Evolutionary conservation across 2,113 vertebrate species (phyloP).

Genomic region (Ceuthmochares aereus): DNA sequence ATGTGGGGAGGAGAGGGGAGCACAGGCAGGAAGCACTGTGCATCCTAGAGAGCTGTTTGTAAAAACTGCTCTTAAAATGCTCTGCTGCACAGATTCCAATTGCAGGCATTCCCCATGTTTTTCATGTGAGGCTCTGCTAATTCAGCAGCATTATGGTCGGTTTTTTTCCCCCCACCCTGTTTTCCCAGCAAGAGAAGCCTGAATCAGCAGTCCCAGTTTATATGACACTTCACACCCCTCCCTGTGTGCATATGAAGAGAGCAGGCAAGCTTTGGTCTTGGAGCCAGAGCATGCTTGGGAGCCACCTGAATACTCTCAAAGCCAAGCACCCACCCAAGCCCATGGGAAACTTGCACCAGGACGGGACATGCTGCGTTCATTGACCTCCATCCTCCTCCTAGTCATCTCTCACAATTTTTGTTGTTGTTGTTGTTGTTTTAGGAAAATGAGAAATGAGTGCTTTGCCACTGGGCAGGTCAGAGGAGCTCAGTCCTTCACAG

Average conservation of each 20-base stretch:
- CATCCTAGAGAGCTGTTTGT: background rate
- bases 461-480: background rate
- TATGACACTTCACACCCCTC: background rate
- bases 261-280: background rate
- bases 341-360: background rate
- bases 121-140: background rate
- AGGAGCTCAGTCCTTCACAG: background rate
- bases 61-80: background rate
- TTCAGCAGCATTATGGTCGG: background rate
- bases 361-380: rapidly evolving
- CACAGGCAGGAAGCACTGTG: background rate
- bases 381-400: rapidly evolving
- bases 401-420: background rate
- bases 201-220: background rate
- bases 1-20: background rate
- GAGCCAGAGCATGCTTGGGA: background rate
- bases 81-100: background rate
- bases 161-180: background rate
- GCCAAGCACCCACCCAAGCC: background rate
- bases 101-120: background rate
- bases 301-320: background rate
- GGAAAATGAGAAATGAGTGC: background rate
- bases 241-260: background rate
- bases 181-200: background rate
- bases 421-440: background rate